Percentiles rank a stretch among this genome's conserved stretches.
Conservation (phyloP, 2,888 invertebrate genomes). For the Leptinotarsa peninsularis region DNA sequence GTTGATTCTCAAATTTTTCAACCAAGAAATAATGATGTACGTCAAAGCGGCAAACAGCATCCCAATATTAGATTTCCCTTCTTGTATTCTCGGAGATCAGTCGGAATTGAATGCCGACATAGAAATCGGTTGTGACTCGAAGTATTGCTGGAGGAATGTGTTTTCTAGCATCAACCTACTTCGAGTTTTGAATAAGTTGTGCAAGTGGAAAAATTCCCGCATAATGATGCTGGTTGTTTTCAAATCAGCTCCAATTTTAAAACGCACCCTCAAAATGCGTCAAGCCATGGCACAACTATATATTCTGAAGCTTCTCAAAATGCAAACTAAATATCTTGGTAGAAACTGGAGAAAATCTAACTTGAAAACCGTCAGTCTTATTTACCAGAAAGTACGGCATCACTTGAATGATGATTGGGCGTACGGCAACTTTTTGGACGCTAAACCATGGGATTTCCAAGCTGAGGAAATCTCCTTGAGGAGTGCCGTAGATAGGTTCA, state of each 20-base stretch:
- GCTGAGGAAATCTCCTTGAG: constrained; percentile 96
- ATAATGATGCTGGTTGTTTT: constrained; percentile 99
- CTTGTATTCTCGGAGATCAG: constrained; percentile 95
- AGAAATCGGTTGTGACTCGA: constrained; percentile 85
- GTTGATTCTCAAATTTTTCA: constrained; percentile 96
- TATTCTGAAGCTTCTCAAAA: constrained; percentile 96
- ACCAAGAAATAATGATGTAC: constrained; percentile 96
- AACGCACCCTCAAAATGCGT: constrained; percentile 93
- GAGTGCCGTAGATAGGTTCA: constrained; percentile 95
- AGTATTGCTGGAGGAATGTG: constrained; percentile 97
- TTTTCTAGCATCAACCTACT: constrained; percentile 97
- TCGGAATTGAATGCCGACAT: constrained; percentile 95
- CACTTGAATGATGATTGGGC: constrained; percentile 99
- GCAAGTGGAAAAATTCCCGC: constrained; percentile 99
- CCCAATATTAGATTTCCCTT: constrained; percentile 93
- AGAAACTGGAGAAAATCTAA: constrained; percentile 99
- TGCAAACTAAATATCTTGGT: constrained; percentile 99
- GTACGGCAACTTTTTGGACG: constrained; percentile 97
- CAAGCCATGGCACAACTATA: constrained; percentile 98
- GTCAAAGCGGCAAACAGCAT: constrained; percentile 95
- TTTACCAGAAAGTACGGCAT: constrained; percentile 96
- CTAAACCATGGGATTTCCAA: constrained; percentile 98
- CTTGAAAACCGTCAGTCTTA: constrained; percentile 99
- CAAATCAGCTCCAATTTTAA: constrained; percentile 98
- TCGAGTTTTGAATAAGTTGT: constrained; percentile 96